Evolutionary conservation across 2,797 vertebrate species (phyloP).

Genomic region (Enteromius thamalakanensis): DNA sequence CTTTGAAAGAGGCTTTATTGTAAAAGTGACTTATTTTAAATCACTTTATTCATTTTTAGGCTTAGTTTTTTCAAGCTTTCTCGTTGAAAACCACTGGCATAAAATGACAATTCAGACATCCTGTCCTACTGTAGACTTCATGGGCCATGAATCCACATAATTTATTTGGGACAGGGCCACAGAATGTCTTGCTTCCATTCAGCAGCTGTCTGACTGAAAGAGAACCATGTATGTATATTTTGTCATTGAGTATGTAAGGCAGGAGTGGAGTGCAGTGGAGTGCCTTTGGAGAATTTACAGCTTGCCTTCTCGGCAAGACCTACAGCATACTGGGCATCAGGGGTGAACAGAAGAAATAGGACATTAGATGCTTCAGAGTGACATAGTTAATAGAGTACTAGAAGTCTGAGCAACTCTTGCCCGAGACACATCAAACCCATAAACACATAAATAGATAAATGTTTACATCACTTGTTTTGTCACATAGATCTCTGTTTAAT

Average conservation of each 20-base stretch:
- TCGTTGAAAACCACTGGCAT: neutral
- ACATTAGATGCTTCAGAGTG: neutral
- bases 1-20: neutral
- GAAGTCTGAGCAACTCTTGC: neutral
- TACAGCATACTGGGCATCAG: neutral
- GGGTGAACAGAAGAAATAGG: constrained; percentile 10
- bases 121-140: neutral
- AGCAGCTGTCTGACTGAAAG: constrained; percentile 7
- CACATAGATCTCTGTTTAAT: neutral
- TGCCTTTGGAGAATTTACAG: constrained; percentile 6
- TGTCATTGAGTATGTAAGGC: constrained; percentile 5
- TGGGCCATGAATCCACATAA: neutral
- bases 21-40: neutral
- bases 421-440: neutral
- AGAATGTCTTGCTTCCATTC: neutral
- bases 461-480: neutral
- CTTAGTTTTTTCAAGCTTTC: neutral
- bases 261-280: neutral
- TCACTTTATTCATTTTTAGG: neutral
- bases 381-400: neutral
- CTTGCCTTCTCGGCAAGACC: neutral
- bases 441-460: too few species aligned
- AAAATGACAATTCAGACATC: neutral
- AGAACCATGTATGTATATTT: neutral
- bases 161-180: neutral